Conservation (phyloP, 1,140 invertebrate genomes). For the Theocolax elegans region DNA sequence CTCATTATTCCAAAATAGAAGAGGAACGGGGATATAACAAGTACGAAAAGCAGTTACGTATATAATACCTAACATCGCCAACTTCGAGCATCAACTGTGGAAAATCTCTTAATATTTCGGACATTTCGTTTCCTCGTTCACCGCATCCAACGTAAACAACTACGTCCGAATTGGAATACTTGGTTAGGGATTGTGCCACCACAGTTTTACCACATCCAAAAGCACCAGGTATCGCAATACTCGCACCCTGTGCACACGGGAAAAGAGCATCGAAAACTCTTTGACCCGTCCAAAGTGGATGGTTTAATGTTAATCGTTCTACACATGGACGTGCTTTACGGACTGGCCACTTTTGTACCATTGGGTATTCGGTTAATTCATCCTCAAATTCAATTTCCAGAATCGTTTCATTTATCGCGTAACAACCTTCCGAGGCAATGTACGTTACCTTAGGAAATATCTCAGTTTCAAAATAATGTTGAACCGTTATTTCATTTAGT, state of each 20-base stretch:
- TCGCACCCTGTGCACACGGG: conserved; percentile 81
- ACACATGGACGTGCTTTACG: conserved; percentile 77
- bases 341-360: conserved; percentile 79
- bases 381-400: conserved; percentile 84
- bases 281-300: conserved; percentile 83
- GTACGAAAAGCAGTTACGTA: too few species aligned
- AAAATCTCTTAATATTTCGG: conserved; percentile 80
- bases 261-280: conserved; percentile 80
- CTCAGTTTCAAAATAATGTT: not conserved
- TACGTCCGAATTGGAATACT: conserved; percentile 85
- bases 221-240: conserved; percentile 86
- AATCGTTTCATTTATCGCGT: conserved; percentile 77
- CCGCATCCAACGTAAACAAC: conserved; percentile 88
- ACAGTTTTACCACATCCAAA: conserved; percentile 90
- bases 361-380: conserved; percentile 73
- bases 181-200: conserved; percentile 84
- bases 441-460: conserved; percentile 67
- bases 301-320: conserved; percentile 81
- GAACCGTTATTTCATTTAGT: not conserved
- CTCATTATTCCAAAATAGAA: too few species aligned
- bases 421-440: conserved; percentile 78
- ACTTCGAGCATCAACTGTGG: conserved; percentile 81
- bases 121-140: conserved; percentile 73
- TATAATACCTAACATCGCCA: conserved; percentile 68
- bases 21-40: too few species aligned